phyloP scores from a whole-genome alignment of 2,113 vertebrate species.

The Montifringilla adamsi region DNA sequence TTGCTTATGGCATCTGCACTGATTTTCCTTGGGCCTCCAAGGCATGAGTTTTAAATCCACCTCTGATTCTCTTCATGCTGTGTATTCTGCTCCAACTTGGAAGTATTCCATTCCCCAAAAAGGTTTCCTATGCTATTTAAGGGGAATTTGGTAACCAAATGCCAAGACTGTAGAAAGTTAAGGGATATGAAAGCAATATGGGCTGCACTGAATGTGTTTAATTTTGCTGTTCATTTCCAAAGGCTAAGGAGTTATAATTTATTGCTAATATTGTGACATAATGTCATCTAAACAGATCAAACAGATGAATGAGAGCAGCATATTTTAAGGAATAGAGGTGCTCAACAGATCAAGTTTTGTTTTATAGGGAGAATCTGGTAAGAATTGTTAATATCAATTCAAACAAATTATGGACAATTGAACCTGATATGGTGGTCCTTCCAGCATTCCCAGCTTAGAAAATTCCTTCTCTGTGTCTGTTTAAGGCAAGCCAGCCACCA shows the following conservation, averaged over 20 bases:
- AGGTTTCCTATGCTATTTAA: not conserved
- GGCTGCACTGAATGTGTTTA: not conserved
- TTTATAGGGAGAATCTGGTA: not conserved
- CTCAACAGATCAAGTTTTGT: not conserved
- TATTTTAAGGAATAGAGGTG: not conserved
- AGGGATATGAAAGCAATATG: not conserved
- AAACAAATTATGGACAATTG: not conserved
- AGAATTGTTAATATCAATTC: not conserved
- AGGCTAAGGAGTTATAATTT: not conserved
- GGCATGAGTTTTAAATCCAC: not conserved
- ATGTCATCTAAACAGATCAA: not conserved
- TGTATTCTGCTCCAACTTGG: not conserved
- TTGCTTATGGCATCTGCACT: not conserved
- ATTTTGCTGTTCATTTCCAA: not conserved
- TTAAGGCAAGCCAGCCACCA: not conserved
- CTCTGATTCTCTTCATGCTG: not conserved
- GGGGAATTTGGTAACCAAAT: not conserved
- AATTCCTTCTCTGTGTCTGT: not conserved
- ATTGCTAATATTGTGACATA: not conserved
- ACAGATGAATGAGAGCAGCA: not conserved
- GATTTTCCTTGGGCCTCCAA: not conserved
- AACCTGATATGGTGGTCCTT: not conserved
- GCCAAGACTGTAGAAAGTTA: not conserved
- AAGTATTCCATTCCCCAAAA: not conserved
- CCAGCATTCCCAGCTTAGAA: not conserved